Percentiles rank a stretch among this genome's conserved stretches.
Evolutionary conservation across 2,797 vertebrate genomes (phyloP).

Genomic region (Alfaro cultratus): DNA sequence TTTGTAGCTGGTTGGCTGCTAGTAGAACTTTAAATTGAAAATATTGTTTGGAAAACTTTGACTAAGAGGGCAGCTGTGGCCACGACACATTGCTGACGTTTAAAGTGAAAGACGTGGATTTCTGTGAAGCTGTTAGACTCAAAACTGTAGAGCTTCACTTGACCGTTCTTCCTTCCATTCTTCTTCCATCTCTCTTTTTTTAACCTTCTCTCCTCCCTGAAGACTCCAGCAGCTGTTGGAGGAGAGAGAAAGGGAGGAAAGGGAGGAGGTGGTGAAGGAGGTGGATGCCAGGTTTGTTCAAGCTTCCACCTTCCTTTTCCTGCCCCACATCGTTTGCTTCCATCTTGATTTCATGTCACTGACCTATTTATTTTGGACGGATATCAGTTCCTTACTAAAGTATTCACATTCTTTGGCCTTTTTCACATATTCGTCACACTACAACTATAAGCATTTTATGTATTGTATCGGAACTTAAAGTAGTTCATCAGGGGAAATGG

Average conservation of each 20-base stretch:
- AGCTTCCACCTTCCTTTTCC: conserved; percentile 64
- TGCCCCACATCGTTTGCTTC: conserved; percentile 44
- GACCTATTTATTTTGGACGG: conserved; percentile 56
- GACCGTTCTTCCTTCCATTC: conserved; percentile 85
- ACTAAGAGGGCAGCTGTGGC: not conserved
- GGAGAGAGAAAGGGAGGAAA: conserved; percentile 90
- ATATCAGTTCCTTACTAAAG: conserved; percentile 41
- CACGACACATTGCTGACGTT: not conserved
- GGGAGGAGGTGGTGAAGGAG: conserved; percentile 82
- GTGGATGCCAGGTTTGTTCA: conserved; percentile 95
- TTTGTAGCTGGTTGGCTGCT: not conserved
- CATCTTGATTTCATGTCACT: conserved; percentile 19
- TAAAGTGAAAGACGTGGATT: not conserved
- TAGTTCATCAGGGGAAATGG: not conserved
- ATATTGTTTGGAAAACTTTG: not conserved
- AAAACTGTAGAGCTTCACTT: conserved; percentile 71
- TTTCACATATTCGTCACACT: not conserved
- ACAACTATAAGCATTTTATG: not conserved
- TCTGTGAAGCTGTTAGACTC: not conserved
- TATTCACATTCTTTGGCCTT: not conserved
- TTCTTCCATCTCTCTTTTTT: conserved; percentile 85
- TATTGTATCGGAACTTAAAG: not conserved
- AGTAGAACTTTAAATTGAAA: not conserved
- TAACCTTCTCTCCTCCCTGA: conserved; percentile 87
- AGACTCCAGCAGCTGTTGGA: conserved; percentile 97